A percentile compares a stretch with the other conserved stretches of the same genome.
phyloP scores from a whole-genome alignment of 2,113 vertebrate genomes.

The Murina feae region DNA sequence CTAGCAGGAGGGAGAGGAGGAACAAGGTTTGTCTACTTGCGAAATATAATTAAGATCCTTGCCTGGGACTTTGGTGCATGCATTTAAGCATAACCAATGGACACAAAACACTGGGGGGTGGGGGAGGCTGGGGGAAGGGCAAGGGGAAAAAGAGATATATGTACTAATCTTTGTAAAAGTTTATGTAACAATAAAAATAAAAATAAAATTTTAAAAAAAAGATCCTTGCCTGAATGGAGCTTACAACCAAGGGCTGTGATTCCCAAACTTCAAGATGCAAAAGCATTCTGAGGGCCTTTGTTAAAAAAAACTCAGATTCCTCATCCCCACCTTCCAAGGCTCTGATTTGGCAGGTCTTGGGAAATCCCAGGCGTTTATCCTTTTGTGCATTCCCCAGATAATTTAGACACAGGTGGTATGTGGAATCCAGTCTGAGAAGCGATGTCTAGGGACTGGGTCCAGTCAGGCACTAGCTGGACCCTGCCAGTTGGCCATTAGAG shows the following conservation, averaged over 20 bases:
- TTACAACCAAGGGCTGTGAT: neutral
- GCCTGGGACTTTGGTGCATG: too few relatives aligned
- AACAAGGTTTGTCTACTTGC: neutral
- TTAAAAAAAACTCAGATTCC: slow-evolving; percentile 5
- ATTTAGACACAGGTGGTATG: neutral
- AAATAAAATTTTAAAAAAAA: too few relatives aligned
- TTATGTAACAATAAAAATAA: too few relatives aligned
- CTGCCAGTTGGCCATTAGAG: neutral
- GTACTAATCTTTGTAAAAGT: too few relatives aligned
- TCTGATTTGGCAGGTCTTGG: neutral
- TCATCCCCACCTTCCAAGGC: neutral
- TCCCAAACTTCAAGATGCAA: neutral
- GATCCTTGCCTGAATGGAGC: neutral
- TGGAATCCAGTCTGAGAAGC: neutral
- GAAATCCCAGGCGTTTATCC: neutral
- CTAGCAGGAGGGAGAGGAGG: neutral
- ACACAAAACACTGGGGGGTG: too few relatives aligned
- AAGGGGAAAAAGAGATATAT: too few relatives aligned
- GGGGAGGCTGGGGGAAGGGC: too few relatives aligned
- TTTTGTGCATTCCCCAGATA: neutral
- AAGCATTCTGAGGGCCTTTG: neutral
- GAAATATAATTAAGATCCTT: neutral
- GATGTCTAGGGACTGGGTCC: neutral
- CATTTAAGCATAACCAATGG: too few relatives aligned
- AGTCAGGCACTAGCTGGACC: neutral